These are phyloP conservation scores for Dryas iulia DNA, from an alignment of 1,140 invertebrate genomes.

Conservation along the genomic window DNA sequence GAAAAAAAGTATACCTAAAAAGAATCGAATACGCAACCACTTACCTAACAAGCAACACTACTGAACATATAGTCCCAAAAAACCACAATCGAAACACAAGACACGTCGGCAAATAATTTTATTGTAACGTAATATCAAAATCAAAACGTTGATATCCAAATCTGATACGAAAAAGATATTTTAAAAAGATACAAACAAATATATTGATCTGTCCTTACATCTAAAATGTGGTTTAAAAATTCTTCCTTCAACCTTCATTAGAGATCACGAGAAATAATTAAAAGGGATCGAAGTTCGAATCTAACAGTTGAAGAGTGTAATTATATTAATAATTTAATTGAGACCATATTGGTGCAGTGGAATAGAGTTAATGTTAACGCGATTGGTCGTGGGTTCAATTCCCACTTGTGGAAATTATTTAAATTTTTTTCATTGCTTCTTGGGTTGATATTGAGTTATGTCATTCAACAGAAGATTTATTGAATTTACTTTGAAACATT, in stretches of 20 bases:
- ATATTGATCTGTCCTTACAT: background rate
- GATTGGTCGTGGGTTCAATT: too few relatives aligned
- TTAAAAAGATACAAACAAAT: background rate
- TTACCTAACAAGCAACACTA: background rate
- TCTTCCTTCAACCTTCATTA: background rate
- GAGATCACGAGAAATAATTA: background rate
- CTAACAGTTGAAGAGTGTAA: background rate
- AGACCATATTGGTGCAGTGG: too few relatives aligned
- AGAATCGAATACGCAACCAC: background rate
- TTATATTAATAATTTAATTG: background rate
- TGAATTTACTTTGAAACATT: too few relatives aligned
- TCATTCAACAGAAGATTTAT: too few relatives aligned
- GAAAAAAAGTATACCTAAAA: too few relatives aligned
- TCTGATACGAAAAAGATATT: background rate
- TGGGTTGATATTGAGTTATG: too few relatives aligned
- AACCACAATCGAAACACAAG: background rate
- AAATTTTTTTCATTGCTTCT: too few relatives aligned
- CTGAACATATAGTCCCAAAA: background rate
- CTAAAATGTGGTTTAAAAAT: background rate
- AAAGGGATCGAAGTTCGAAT: background rate
- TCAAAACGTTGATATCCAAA: background rate
- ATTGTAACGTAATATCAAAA: background rate
- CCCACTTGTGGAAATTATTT: too few relatives aligned
- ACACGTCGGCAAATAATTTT: background rate
- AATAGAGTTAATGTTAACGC: too few relatives aligned